phyloP scores from a whole-genome alignment of 2,113 vertebrate species.

The Dasyurus viverrinus region DNA sequence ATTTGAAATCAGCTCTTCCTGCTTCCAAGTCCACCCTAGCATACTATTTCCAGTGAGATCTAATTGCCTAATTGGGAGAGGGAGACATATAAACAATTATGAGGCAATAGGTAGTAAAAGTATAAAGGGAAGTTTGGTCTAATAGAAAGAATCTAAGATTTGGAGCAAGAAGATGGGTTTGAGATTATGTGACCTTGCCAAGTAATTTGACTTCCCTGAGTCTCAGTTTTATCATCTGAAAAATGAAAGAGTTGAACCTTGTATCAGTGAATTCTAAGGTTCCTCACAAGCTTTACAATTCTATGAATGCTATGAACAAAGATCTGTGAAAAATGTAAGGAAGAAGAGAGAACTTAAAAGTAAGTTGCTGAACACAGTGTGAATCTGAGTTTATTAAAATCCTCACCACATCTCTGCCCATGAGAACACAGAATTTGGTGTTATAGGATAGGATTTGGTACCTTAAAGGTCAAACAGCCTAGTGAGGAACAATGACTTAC shows the following conservation, averaged over 20 bases:
- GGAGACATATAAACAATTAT: background rate
- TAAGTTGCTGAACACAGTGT: background rate
- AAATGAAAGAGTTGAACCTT: background rate
- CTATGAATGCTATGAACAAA: background rate
- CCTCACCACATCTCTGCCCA: background rate
- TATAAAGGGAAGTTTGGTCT: background rate
- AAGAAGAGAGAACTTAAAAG: background rate
- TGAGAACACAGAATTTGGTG: background rate
- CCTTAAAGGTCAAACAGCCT: background rate
- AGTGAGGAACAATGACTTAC: background rate
- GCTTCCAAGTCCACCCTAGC: background rate
- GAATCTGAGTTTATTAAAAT: background rate
- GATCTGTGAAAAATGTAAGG: background rate
- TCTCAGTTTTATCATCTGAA: background rate
- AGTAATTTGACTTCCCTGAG: background rate
- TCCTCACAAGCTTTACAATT: background rate
- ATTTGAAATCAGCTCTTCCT: background rate
- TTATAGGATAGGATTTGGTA: background rate
- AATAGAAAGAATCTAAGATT: background rate
- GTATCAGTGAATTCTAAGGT: background rate
- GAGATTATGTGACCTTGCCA: background rate
- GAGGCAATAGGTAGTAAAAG: background rate
- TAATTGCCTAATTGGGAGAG: background rate
- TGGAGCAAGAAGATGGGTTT: background rate
- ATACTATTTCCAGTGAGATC: background rate